These are phyloP conservation scores for Eupithecia centaureata DNA, from an alignment of 2,888 invertebrate genomes.

Conservation along the genomic window DNA sequence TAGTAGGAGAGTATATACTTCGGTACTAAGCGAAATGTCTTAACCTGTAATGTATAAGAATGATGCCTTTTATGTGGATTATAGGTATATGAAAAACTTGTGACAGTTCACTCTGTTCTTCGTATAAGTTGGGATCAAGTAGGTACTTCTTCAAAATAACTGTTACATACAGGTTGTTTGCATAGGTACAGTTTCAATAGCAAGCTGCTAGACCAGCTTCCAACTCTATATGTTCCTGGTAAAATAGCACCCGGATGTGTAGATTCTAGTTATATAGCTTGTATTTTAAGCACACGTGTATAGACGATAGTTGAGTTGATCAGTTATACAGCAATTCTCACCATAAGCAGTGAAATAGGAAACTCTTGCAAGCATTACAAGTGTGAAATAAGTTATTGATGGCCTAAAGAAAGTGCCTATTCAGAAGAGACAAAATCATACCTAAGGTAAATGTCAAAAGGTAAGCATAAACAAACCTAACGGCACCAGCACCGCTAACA, in stretches of 20 bases:
- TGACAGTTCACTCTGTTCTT: neutral
- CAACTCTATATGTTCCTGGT: neutral
- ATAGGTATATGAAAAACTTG: too few relatives aligned
- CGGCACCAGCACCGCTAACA: conserved; percentile 21
- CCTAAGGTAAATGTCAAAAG: conserved; percentile 7
- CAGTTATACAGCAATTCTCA: neutral
- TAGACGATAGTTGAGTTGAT: neutral
- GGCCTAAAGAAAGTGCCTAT: neutral
- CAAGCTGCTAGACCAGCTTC: neutral
- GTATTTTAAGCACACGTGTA: neutral
- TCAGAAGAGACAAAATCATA: too few relatives aligned
- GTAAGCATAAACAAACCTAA: conserved; percentile 25
- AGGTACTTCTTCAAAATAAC: neutral
- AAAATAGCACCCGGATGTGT: neutral
- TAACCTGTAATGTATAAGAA: too few relatives aligned
- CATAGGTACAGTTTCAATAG: conserved; percentile 3
- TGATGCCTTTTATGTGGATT: too few relatives aligned
- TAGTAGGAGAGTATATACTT: too few relatives aligned
- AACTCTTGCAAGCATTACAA: neutral
- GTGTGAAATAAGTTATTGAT: neutral
- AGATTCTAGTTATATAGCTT: neutral
- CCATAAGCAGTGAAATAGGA: neutral
- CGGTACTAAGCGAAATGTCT: too few relatives aligned
- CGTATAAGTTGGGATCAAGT: neutral
- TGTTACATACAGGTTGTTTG: conserved; percentile 3